These are phyloP conservation scores for Amblyornis subalaris DNA, from an alignment of 2,113 vertebrate species.

Conservation along the genomic window DNA sequence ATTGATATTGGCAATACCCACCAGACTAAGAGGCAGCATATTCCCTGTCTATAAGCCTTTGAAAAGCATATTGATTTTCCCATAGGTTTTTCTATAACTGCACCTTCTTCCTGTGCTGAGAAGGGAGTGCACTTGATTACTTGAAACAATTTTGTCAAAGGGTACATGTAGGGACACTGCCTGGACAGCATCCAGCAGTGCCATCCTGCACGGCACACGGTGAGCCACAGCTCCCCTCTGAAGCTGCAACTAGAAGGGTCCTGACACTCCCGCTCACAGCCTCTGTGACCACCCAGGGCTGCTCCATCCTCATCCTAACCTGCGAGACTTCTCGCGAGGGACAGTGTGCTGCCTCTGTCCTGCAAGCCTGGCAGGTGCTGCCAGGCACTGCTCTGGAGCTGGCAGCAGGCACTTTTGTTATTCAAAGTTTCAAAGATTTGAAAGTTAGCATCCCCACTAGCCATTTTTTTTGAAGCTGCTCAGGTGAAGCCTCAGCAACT, in stretches of 20 bases:
- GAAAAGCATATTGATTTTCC: not conserved
- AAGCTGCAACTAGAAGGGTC: too few species aligned
- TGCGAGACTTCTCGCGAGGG: fast-evolving
- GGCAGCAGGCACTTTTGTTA: not conserved
- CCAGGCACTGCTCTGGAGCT: not conserved
- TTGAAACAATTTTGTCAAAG: not conserved
- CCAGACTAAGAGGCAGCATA: not conserved
- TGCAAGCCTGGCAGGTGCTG: not conserved
- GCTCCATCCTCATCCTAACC: fast-evolving
- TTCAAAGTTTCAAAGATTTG: not conserved
- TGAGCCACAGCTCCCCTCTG: too few species aligned
- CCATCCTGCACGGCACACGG: not conserved
- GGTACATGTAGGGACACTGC: fast-evolving
- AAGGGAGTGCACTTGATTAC: not conserved
- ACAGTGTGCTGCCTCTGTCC: not conserved
- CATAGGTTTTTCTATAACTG: not conserved
- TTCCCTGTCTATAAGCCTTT: not conserved
- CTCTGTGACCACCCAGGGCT: too few species aligned
- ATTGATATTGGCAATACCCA: not conserved
- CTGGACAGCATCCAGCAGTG: not conserved
- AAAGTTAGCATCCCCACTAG: not conserved
- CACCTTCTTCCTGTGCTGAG: not conserved
- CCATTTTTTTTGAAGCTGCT: not conserved
- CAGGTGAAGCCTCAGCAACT: not conserved
- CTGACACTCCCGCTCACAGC: too few species aligned